Conservation (phyloP, 2,888 invertebrate genomes). For the Leptura quadrifasciata region DNA sequence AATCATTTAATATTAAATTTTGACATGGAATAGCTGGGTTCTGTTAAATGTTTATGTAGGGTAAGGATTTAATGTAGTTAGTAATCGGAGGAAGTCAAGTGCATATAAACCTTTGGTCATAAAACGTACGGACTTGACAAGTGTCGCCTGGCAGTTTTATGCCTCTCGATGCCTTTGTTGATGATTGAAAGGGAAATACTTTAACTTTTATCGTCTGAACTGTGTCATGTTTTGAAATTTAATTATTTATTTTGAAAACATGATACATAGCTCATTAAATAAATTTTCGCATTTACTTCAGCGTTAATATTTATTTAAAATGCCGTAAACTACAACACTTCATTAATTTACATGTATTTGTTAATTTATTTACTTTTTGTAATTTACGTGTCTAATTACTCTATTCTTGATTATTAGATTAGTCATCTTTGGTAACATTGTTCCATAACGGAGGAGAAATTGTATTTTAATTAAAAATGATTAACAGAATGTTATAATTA, state of each 20-base stretch:
- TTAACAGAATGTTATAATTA: slow-evolving; percentile 29
- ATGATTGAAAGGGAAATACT: slow-evolving; percentile 67
- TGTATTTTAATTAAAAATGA: slow-evolving; percentile 20
- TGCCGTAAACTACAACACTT: slow-evolving; percentile 39
- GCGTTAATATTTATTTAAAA: slow-evolving; percentile 43
- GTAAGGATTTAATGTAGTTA: slow-evolving; percentile 53
- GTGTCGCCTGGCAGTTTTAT: slow-evolving; percentile 64
- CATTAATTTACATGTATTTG: slow-evolving; percentile 41
- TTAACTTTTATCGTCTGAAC: slow-evolving; percentile 57
- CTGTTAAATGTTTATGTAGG: slow-evolving; percentile 56
- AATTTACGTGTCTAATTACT: slow-evolving; percentile 18
- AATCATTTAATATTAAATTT: slow-evolving; percentile 46
- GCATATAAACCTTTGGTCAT: slow-evolving; percentile 63
- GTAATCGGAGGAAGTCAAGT: slow-evolving; percentile 66
- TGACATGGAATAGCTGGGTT: slow-evolving; percentile 43
- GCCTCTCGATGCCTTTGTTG: slow-evolving; percentile 59
- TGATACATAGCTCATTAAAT: slow-evolving; percentile 56
- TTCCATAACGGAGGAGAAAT: slow-evolving; percentile 23
- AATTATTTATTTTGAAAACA: slow-evolving; percentile 61
- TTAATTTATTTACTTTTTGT: slow-evolving; percentile 37
- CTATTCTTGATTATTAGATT: slow-evolving; percentile 25
- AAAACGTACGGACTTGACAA: slow-evolving; percentile 63
- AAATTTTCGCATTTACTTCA: slow-evolving; percentile 46
- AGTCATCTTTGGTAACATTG: slow-evolving; percentile 33
- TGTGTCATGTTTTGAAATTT: slow-evolving; percentile 55